These are phyloP conservation scores for Panthera uncia DNA, from an alignment of 2,113 vertebrate species.

Conservation along the genomic window DNA sequence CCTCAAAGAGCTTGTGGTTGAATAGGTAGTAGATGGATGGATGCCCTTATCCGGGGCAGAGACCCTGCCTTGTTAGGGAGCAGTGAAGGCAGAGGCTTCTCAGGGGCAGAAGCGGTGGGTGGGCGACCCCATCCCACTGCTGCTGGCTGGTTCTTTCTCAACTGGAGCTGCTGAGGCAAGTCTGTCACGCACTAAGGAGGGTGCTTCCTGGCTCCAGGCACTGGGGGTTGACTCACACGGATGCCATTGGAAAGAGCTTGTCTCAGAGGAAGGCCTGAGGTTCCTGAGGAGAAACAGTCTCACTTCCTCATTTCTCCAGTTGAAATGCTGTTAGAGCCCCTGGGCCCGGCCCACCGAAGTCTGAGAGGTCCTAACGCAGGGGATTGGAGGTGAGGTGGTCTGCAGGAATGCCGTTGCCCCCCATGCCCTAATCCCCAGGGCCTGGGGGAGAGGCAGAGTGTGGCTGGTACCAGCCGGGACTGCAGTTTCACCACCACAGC, in stretches of 20 bases:
- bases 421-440: constrained; percentile 55
- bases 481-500: background rate
- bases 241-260: background rate
- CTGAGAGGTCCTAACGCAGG: background rate
- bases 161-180: background rate
- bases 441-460: background rate
- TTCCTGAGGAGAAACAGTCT: constrained; percentile 54
- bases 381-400: constrained; percentile 34
- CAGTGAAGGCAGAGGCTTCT: background rate
- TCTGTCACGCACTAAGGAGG: background rate
- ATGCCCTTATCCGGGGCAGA: accelerated
- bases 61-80: background rate
- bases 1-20: background rate
- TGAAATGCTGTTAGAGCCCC: background rate
- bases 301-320: constrained; percentile 49
- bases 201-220: background rate
- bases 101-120: background rate
- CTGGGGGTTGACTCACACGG: background rate
- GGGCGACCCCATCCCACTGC: accelerated
- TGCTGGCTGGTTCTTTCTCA: background rate
- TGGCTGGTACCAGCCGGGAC: constrained; percentile 65
- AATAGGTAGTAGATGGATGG: background rate
- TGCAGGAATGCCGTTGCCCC: constrained; percentile 49
- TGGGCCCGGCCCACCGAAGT: background rate
- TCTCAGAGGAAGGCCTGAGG: constrained; percentile 50